phyloP scores from a whole-genome alignment of 1,140 invertebrate genomes.

The Arctopsyche grandis region DNA sequence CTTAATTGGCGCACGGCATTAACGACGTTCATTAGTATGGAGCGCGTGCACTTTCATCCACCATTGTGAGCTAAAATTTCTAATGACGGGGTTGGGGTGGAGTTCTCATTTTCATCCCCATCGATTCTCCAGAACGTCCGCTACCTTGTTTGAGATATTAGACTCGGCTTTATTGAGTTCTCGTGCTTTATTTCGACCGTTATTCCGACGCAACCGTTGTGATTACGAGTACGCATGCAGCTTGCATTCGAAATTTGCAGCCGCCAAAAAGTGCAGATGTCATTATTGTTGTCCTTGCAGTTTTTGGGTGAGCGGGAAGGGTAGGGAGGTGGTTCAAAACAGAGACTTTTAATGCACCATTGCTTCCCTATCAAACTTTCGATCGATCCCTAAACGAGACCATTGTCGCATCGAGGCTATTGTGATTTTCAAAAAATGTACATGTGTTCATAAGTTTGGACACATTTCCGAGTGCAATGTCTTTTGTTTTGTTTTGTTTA shows the following conservation, averaged over 20 bases:
- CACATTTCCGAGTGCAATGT: too few relatives aligned
- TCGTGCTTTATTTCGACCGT: not conserved
- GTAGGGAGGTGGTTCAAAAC: not conserved
- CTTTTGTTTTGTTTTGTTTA: too few relatives aligned
- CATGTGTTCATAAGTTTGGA: too few relatives aligned
- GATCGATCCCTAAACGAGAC: not conserved
- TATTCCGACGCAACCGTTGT: constrained; percentile 22
- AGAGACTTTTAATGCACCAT: constrained; percentile 13
- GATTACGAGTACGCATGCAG: constrained; percentile 21
- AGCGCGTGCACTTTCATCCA: too few relatives aligned
- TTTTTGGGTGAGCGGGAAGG: not conserved
- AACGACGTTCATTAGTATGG: constrained; percentile 51
- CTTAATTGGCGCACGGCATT: constrained; percentile 49
- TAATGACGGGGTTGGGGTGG: constrained; percentile 33
- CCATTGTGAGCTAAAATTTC: constrained; percentile 39
- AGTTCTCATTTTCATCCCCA: not conserved
- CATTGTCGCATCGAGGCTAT: not conserved
- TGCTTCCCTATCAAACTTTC: constrained; percentile 21
- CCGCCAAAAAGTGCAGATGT: constrained; percentile 52
- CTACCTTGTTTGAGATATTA: not conserved
- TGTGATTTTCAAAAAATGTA: too few relatives aligned
- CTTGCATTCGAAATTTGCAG: constrained; percentile 26
- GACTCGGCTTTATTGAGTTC: not conserved
- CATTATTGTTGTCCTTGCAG: constrained; percentile 22
- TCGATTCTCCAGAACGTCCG: too few relatives aligned